phyloP scores from a whole-genome alignment of 1,140 invertebrate genomes.

The Sinonovacula constricta region DNA sequence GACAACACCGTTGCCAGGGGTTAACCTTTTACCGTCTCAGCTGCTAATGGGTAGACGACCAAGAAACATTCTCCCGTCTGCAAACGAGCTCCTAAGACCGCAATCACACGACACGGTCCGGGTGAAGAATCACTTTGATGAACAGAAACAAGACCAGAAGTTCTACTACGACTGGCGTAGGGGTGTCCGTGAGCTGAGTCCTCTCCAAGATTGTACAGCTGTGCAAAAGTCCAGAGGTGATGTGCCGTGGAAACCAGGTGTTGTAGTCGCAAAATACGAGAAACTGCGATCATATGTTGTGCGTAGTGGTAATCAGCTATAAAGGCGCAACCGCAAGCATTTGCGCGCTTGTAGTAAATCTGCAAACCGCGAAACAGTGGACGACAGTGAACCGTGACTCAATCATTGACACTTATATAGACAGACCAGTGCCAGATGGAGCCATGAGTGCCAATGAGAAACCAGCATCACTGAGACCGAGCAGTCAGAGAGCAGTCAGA shows the following conservation, averaged over 20 bases:
- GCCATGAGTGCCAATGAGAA: neutral
- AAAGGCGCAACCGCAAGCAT: constrained; percentile 27
- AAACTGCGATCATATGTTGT: constrained; percentile 28
- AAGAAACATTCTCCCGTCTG: constrained; percentile 49
- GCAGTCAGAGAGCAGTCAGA: neutral
- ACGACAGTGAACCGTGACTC: neutral
- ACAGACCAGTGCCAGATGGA: neutral
- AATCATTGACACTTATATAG: neutral
- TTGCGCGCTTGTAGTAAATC: neutral
- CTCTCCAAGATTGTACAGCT: too few relatives aligned
- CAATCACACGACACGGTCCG: constrained; percentile 22
- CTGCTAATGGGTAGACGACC: constrained; percentile 57
- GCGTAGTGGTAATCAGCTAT: neutral
- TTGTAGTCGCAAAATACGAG: constrained; percentile 13
- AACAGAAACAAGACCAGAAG: constrained; percentile 47
- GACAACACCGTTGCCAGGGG: constrained; percentile 53
- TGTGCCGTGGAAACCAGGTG: constrained; percentile 25
- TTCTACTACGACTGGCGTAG: constrained; percentile 43
- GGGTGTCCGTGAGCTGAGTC: too few relatives aligned
- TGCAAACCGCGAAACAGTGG: neutral
- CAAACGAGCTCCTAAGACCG: constrained; percentile 48
- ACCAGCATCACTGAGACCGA: neutral
- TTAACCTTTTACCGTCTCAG: constrained; percentile 59
- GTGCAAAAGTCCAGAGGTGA: too few relatives aligned
- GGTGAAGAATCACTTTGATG: constrained; percentile 43